Base-by-base conservation (phyloP, 2,888 invertebrate genomes). In the Chydorus sphaericus region DNA sequence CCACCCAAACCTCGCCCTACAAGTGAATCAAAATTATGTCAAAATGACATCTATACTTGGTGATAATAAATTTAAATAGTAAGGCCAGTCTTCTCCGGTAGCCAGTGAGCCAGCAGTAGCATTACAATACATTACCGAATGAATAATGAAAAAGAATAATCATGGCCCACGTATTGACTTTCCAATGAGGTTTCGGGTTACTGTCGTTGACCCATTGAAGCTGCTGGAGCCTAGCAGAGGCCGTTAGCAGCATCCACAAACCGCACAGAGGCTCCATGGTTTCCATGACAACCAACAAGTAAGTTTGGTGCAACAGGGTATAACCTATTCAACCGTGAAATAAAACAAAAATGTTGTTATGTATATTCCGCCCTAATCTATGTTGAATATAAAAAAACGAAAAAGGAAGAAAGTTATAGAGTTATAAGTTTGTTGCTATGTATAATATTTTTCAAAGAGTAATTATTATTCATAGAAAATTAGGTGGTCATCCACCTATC, bases 191-290 rank as follows among this genome's bases (percentile, higher is more conserved):
- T 23, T 23, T 18, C 8, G 20, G 36, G 16, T 49, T 49, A 31
- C 18, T 36, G 26, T 23, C n/a, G 36, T 33, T 14, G 54, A 48
- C 8, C 5, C 28, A 14, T 23, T 52, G 23, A 1, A 33, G 6
- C n/a, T n/a, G 26, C 14, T 52, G 31, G 31, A 31, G 33, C 3
- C 36, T 29, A 8, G 4, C 36, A 1, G 44, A 20, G 14, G 48
- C 55, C 4, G 55, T 55, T 20, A 55, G 11, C 26, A 48, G 26
- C 55, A 55, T 55, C 55, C 55, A 55, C 28, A 33, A 49, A 36
- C 55, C 37, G 26, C 48, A 49, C 26, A 49, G 11, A 8, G 49
- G 28, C 39, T 55, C 55, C 20, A 55, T 26, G 26, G 36, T 29
- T 36, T 55, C 55, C 31, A 55, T 31, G 49, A 30, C 48, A 23